Evolutionary conservation across 2,888 invertebrate species (phyloP).

Genomic region (Drosophila nr. fundita): DNA sequence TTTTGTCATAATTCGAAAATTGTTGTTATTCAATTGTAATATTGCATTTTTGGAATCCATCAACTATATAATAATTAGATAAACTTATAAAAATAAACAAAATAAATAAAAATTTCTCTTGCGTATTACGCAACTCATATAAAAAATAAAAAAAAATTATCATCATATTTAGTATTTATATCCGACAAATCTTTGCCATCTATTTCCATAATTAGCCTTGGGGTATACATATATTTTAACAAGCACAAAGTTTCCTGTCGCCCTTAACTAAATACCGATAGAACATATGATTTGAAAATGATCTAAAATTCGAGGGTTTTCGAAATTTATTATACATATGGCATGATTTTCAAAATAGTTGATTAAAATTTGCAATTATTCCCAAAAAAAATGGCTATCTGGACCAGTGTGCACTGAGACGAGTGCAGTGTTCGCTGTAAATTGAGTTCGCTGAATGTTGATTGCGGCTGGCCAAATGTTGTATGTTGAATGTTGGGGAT

Average conservation of each 20-base stretch:
- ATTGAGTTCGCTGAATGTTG: slow-evolving; percentile 24
- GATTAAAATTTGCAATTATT: background rate
- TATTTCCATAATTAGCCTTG: background rate
- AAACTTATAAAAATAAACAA: no score
- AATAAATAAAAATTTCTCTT: background rate
- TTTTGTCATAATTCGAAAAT: background rate
- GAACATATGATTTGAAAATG: background rate
- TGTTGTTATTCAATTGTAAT: background rate
- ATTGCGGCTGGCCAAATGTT: slow-evolving; percentile 19
- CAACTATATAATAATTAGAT: background rate
- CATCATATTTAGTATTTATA: background rate
- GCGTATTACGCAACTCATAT: background rate
- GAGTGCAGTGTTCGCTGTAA: slow-evolving; percentile 31
- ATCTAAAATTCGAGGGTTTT: no score
- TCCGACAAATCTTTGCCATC: background rate
- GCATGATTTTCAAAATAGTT: background rate
- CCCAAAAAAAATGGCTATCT: no score
- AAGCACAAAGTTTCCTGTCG: background rate
- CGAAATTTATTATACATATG: background rate
- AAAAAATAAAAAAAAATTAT: background rate
- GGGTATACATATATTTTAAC: background rate
- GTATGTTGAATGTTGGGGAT: slow-evolving; percentile 17
- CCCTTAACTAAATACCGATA: background rate
- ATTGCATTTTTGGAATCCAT: background rate
- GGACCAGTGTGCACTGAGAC: background rate